Conservation (phyloP, 92 coral and sea anemone species). For the Epizoanthus ramosus region DNA sequence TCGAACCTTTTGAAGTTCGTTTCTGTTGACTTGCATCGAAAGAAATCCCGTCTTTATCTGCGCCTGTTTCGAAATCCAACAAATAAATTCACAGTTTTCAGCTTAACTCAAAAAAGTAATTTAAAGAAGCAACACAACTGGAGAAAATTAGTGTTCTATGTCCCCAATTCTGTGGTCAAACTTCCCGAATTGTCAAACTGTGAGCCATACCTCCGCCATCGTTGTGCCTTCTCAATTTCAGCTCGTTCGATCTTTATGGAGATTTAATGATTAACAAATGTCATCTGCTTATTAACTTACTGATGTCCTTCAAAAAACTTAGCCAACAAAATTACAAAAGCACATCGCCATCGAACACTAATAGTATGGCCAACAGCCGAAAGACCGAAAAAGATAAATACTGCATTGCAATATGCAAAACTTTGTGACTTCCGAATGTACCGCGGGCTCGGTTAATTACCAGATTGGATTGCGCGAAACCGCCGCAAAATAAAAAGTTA, state of each 20-base stretch:
- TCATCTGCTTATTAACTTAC: slow-evolving; percentile 12
- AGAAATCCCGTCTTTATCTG: slow-evolving; percentile 72
- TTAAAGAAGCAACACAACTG: too few species aligned
- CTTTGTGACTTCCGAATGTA: not conserved
- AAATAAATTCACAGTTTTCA: not conserved
- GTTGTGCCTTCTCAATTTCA: slow-evolving; percentile 22
- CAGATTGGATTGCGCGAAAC: too few species aligned
- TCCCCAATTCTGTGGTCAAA: not conserved
- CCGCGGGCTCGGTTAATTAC: slow-evolving; percentile 16
- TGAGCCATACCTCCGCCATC: slow-evolving; percentile 42
- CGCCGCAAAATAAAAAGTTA: too few species aligned
- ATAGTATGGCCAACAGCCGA: too few species aligned
- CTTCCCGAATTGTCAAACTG: not conserved
- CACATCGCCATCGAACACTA: not conserved
- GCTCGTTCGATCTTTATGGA: slow-evolving; percentile 8
- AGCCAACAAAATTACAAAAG: not conserved
- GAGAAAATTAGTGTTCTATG: too few species aligned
- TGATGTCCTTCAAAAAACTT: not conserved
- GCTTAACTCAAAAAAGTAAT: not conserved
- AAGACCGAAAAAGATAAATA: not conserved
- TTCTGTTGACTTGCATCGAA: slow-evolving; percentile 88
- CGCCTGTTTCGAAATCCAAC: slow-evolving; percentile 48
- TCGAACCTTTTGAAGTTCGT: slow-evolving; percentile 87
- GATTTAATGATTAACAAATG: slow-evolving; percentile 35
- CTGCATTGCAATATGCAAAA: not conserved